These are phyloP conservation scores for Argyresthia goedartella DNA, from an alignment of 2,888 invertebrate genomes.

Conservation along the genomic window DNA sequence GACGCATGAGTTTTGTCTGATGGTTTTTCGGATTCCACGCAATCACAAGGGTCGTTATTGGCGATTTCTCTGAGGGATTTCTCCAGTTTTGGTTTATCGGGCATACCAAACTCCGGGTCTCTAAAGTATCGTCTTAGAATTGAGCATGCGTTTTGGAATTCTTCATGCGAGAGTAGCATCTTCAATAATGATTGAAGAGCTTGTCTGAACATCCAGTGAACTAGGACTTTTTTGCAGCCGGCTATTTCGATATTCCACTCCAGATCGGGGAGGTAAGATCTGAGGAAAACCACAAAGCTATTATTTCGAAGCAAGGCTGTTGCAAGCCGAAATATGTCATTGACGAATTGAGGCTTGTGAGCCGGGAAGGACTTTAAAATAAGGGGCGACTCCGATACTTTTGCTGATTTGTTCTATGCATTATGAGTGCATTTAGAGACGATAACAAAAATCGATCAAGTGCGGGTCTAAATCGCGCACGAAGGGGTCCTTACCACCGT, in stretches of 20 bases:
- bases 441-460: too few species aligned
- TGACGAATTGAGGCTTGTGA: too few species aligned
- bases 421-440: too few species aligned
- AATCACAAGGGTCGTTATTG: slow-evolving; percentile 41
- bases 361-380: too few species aligned
- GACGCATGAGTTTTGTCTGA: slow-evolving; percentile 16
- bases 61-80: slow-evolving; percentile 28
- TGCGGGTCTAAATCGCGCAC: too few species aligned
- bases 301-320: too few species aligned
- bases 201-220: slow-evolving; percentile 59
- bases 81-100: slow-evolving; percentile 27
- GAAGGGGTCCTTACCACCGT: too few species aligned
- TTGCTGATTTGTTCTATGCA: too few species aligned
- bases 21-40: slow-evolving; percentile 39
- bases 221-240: slow-evolving; percentile 30
- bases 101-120: slow-evolving; percentile 53
- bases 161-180: slow-evolving; percentile 25
- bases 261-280: slow-evolving; percentile 52
- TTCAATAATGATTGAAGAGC: slow-evolving; percentile 36
- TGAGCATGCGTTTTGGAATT: slow-evolving; percentile 24
- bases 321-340: too few species aligned
- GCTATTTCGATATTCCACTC: slow-evolving; percentile 36
- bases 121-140: slow-evolving; percentile 37
- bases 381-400: too few species aligned
- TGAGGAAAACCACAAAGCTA: slow-evolving; percentile 12